Conservation (phyloP, 2,797 vertebrate genomes). For the Loris lydekkerianus region DNA sequence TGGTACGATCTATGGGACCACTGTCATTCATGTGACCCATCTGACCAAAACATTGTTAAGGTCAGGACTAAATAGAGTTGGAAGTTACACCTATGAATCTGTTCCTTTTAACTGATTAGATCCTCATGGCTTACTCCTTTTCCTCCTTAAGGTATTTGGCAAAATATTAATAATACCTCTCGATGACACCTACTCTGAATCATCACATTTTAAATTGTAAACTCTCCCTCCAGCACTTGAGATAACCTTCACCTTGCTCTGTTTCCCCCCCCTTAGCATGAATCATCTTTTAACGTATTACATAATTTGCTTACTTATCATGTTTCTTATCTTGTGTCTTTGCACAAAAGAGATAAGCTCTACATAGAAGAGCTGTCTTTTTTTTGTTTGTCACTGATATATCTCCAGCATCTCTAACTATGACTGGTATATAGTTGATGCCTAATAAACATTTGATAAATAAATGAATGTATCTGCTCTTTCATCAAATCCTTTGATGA, state of each 20-base stretch:
- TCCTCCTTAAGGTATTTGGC: neutral
- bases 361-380: neutral
- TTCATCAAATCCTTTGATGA: slow-evolving; percentile 11
- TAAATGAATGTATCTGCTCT: neutral
- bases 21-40: too few species aligned
- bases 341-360: neutral
- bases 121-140: neutral
- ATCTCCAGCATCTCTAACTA: neutral
- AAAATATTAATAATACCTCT: neutral
- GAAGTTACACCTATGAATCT: neutral
- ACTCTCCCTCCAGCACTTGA: neutral
- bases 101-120: neutral
- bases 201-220: neutral
- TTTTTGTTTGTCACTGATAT: neutral
- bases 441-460: slow-evolving; percentile 16
- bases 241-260: neutral
- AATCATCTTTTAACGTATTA: neutral
- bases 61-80: neutral
- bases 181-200: neutral
- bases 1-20: neutral
- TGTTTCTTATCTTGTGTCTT: neutral
- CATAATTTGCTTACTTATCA: neutral
- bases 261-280: neutral
- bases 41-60: neutral
- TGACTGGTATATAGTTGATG: neutral